phyloP scores from a whole-genome alignment of 2,888 invertebrate species.

The Amaurobius ferox region DNA sequence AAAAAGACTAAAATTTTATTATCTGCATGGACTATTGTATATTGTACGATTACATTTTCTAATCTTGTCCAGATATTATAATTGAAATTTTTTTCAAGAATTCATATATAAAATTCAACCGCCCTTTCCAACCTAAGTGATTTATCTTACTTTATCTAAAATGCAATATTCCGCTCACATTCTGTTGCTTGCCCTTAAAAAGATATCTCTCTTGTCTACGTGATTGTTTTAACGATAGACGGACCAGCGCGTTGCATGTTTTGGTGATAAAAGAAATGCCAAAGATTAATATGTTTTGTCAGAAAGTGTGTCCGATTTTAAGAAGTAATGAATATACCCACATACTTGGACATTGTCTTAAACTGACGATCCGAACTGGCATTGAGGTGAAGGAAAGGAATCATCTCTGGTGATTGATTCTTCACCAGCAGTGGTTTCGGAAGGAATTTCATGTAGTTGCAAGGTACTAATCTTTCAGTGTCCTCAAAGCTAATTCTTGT shows the following conservation, averaged over 20 bases:
- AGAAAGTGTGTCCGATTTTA: background rate
- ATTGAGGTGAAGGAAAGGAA: too few species aligned
- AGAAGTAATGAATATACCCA: background rate
- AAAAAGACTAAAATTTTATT: too few species aligned
- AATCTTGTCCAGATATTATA: too few species aligned
- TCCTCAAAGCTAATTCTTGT: too few species aligned
- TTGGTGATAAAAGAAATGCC: background rate
- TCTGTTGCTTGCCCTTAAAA: background rate
- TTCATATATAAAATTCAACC: background rate
- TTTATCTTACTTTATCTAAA: background rate
- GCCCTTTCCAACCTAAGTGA: background rate
- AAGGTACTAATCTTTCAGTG: too few species aligned
- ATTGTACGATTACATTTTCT: too few species aligned
- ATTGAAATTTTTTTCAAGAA: too few species aligned
- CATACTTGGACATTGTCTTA: background rate
- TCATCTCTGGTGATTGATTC: too few species aligned
- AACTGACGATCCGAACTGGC: background rate
- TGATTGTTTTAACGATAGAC: background rate
- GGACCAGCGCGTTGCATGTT: background rate
- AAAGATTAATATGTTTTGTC: background rate
- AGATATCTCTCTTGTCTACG: background rate
- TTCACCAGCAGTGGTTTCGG: too few species aligned
- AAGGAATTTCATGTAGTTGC: too few species aligned
- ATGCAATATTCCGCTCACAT: background rate
- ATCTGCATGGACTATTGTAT: too few species aligned